Base-by-base conservation (phyloP, 2,888 invertebrate species). In the Argyresthia albistria region DNA sequence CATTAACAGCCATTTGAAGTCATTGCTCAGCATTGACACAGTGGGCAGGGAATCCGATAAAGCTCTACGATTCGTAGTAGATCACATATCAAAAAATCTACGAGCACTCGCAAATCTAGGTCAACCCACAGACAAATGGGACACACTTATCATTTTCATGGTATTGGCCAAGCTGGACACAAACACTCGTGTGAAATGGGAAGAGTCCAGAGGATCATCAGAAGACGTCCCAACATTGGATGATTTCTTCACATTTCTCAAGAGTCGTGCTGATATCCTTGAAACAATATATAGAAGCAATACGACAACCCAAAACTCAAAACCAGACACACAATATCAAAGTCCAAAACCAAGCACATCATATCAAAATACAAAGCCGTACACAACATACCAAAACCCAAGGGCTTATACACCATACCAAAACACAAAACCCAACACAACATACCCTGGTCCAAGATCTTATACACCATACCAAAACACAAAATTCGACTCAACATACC, bases 91-190 rank as follows among this genome's bases (percentile, higher is more conserved):
- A 1, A 63, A 60, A 53, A 63, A 66, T 52, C 55, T 66, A 52
- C 56, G 60, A 56, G 64, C 67, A 60, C 49, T 62, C 1, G 16
- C 14, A 11, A 58, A 50, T 4, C 49, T 62, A 16, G 60, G 60
- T 0, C 53, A 58, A 43, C 60, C 59, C 1, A 57, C 57, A 1
- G 55, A 59, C 8, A 46, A 58, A 8, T 63, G 61, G 60, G 60
- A 60, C 45, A 53, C 53, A 8, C n/a, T 60, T 6, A 55, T 62
- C 1, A 58, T 62, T 46, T 51, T 54, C 51, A 50, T 59, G 15
- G 36, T 59, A 0, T 35, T 58, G 1, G 8, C 45, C 1, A 63
- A 61, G 46, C 46, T 61, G 43, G 62, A 62, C 36, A 50, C 8
- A 3, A 36, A 36, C 7, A 61, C 63, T 3, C 42, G 14, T 7